phyloP scores from a whole-genome alignment of 1,140 invertebrate genomes.

The Meloidogyne floridensis region DNA sequence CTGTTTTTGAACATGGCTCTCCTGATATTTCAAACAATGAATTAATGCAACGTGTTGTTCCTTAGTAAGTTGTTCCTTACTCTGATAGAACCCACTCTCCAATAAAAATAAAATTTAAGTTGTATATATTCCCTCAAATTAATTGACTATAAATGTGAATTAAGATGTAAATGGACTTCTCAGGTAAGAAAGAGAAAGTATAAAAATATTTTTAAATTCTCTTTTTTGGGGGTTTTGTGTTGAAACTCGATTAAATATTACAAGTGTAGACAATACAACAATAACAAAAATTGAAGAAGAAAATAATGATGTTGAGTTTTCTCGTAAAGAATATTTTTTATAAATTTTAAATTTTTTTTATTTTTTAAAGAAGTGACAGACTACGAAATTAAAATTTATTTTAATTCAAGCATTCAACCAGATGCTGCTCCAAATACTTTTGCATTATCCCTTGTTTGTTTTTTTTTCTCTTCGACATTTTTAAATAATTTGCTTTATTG shows the following conservation, averaged over 20 bases:
- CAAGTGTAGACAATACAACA: conserved; percentile 22
- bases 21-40: conserved; percentile 10
- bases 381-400: conserved; percentile 30
- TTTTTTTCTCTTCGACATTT: background rate
- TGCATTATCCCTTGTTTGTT: conserved; percentile 8
- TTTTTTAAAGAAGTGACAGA: conserved; percentile 14
- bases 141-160: conserved; percentile 37
- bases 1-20: conserved; percentile 12
- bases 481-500: background rate
- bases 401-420: conserved; percentile 16
- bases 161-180: conserved; percentile 46
- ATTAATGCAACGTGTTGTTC: conserved; percentile 23
- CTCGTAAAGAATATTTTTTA: background rate
- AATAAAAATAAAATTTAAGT: conserved; percentile 18
- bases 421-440: conserved; percentile 13
- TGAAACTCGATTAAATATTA: conserved; percentile 3
- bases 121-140: conserved; percentile 27
- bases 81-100: no score
- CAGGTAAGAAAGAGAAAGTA: conserved; percentile 1
- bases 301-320: conserved; percentile 12
- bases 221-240: background rate
- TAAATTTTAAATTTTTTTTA: background rate
- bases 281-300: conserved; percentile 15
- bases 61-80: background rate
- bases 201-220: background rate